A percentile compares a stretch with the other conserved stretches of the same genome.
phyloP scores from a whole-genome alignment of 2,888 invertebrate genomes.

The Drosophila diplacantha region DNA sequence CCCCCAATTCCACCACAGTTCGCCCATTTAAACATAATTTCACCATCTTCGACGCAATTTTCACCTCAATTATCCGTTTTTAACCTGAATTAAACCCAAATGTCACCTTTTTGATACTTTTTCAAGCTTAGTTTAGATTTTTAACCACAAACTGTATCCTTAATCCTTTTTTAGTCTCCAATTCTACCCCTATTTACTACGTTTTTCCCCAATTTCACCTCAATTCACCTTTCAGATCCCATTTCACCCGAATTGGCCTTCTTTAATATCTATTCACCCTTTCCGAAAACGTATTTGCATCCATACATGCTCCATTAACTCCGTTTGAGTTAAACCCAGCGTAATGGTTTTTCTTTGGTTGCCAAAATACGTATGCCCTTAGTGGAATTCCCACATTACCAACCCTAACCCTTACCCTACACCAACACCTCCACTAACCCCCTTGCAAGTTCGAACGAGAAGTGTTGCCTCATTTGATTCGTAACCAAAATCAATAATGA shows the following conservation, averaged over 20 bases:
- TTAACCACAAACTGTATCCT: too few species aligned
- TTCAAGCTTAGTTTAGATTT: too few species aligned
- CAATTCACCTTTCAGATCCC: not conserved
- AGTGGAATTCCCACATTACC: slow-evolving; percentile 2
- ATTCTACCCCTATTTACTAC: too few species aligned
- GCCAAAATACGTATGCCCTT: not conserved
- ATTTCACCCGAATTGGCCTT: not conserved
- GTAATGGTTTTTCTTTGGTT: not conserved
- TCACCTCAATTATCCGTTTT: too few species aligned
- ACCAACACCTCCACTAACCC: not conserved
- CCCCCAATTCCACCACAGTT: too few species aligned
- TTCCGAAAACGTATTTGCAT: not conserved
- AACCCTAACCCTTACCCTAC: not conserved
- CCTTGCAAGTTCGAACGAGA: not conserved
- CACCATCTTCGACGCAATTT: too few species aligned
- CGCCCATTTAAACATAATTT: too few species aligned
- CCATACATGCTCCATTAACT: not conserved
- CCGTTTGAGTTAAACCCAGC: not conserved
- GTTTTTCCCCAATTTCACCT: too few species aligned
- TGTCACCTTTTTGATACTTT: too few species aligned
- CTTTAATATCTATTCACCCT: not conserved
- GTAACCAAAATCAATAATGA: slow-evolving; percentile 50
- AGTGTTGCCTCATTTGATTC: slow-evolving; percentile 41
- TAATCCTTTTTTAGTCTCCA: too few species aligned
- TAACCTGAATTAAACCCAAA: too few species aligned